phyloP scores from a whole-genome alignment of 1,140 invertebrate species.

The Caenorhabditis tropicalis region DNA sequence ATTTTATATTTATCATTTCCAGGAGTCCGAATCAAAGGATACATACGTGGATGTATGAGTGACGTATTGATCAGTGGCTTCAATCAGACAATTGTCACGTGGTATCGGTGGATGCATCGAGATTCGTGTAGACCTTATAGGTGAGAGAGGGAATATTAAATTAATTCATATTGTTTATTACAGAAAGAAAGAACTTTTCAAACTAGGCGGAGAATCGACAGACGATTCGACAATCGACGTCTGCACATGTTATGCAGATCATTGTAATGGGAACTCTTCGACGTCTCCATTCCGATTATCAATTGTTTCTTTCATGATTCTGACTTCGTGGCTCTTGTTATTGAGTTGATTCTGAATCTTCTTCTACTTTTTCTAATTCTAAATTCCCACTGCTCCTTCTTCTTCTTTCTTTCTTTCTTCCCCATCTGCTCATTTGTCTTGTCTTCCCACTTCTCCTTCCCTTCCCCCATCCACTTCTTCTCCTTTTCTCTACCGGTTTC shows the following conservation, averaged over 20 bases:
- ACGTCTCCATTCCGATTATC: neutral
- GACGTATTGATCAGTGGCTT: constrained; percentile 58
- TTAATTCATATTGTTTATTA: neutral
- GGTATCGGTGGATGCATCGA: constrained; percentile 61
- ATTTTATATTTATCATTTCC: constrained; percentile 7
- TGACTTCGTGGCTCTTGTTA: neutral
- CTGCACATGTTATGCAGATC: constrained; percentile 47
- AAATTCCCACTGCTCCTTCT: neutral
- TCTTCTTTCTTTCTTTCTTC: neutral
- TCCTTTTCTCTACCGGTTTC: neutral
- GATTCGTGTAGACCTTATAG: constrained; percentile 56
- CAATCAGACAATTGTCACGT: constrained; percentile 57
- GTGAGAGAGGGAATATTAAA: neutral
- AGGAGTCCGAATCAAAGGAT: constrained; percentile 56
- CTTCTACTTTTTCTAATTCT: neutral
- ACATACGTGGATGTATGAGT: constrained; percentile 59
- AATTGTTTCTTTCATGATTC: neutral
- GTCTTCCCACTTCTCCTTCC: neutral
- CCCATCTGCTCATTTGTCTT: neutral
- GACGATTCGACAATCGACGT: constrained; percentile 49
- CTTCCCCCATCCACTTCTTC: neutral
- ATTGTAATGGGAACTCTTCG: constrained; percentile 44
- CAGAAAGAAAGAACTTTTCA: constrained; percentile 50
- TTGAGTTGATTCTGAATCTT: neutral
- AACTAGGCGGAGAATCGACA: constrained; percentile 4